Conservation (phyloP, 2,797 vertebrate genomes). For the Neosilurus hyrtlii region DNA sequence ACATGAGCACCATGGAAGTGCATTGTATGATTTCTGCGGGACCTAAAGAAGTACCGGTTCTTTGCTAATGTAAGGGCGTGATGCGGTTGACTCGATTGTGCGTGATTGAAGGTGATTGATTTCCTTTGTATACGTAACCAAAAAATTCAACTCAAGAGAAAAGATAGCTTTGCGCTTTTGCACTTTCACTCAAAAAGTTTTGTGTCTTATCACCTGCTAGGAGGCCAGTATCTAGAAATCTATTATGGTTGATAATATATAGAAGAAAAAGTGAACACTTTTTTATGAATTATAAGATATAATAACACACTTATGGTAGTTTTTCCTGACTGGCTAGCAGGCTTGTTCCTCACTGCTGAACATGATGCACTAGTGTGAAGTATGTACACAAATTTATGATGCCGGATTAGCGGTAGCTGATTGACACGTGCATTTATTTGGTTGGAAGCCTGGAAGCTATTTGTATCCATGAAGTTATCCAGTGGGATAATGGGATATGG, state of each 20-base stretch:
- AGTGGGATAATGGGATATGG: constrained; percentile 17
- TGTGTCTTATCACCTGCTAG: neutral
- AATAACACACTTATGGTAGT: neutral
- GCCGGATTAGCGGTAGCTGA: neutral
- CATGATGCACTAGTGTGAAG: neutral
- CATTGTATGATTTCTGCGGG: too few species aligned
- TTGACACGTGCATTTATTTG: neutral
- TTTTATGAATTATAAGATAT: too few species aligned
- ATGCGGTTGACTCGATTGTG: too few species aligned
- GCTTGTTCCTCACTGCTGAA: neutral
- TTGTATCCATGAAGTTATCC: constrained; percentile 24
- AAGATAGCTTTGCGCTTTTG: neutral
- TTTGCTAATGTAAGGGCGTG: too few species aligned
- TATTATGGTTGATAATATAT: too few species aligned
- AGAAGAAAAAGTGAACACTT: too few species aligned
- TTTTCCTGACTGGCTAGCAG: neutral
- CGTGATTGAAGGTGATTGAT: too few species aligned
- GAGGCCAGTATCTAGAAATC: neutral
- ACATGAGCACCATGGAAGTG: too few species aligned
- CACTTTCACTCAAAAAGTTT: neutral
- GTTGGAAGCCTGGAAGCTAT: constrained; percentile 18
- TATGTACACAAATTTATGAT: neutral
- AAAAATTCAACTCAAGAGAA: neutral
- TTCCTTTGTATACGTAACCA: neutral
- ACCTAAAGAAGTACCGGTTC: too few species aligned